phyloP scores from a whole-genome alignment of 2,888 invertebrate species.

The Drosophila setosimentum region DNA sequence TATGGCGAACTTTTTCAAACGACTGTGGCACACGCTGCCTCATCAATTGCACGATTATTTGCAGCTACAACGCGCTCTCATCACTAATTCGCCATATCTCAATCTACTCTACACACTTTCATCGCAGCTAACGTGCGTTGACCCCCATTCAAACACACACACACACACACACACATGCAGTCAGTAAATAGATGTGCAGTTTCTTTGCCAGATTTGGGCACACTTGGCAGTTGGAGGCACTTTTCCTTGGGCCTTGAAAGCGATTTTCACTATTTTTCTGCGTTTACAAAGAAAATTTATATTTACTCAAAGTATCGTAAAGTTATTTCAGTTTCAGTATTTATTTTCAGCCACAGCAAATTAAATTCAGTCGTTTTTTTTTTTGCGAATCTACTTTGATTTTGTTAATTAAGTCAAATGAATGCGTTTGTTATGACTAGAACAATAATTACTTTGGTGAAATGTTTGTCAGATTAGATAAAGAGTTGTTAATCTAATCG shows the following conservation, averaged over 20 bases:
- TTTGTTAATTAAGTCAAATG: not conserved
- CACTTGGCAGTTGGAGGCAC: conserved; percentile 27
- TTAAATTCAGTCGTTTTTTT: not conserved
- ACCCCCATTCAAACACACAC: conserved; percentile 41
- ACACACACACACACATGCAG: not conserved
- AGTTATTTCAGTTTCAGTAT: conserved; percentile 46
- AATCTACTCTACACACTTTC: not conserved
- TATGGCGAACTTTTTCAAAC: conserved; percentile 13
- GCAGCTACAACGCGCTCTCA: conserved; percentile 8
- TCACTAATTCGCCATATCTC: conserved; percentile 1
- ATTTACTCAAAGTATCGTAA: conserved; percentile 58
- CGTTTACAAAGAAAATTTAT: conserved; percentile 35
- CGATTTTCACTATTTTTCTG: conserved; percentile 37
- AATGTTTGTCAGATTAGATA: conserved; percentile 49
- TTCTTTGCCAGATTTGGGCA: conserved; percentile 50
- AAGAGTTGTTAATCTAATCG: conserved; percentile 37
- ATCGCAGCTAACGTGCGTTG: conserved; percentile 56
- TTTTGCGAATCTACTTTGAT: not conserved
- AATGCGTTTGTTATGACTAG: conserved; percentile 2
- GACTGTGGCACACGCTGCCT: conserved; percentile 46
- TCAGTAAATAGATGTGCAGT: conserved; percentile 36
- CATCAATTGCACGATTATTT: conserved; percentile 40
- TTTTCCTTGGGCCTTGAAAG: conserved; percentile 52
- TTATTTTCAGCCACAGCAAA: conserved; percentile 37
- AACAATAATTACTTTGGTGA: conserved; percentile 12